These are phyloP conservation scores for Pygoscelis adeliae DNA, from an alignment of 2,113 vertebrate species.

Conservation along the genomic window DNA sequence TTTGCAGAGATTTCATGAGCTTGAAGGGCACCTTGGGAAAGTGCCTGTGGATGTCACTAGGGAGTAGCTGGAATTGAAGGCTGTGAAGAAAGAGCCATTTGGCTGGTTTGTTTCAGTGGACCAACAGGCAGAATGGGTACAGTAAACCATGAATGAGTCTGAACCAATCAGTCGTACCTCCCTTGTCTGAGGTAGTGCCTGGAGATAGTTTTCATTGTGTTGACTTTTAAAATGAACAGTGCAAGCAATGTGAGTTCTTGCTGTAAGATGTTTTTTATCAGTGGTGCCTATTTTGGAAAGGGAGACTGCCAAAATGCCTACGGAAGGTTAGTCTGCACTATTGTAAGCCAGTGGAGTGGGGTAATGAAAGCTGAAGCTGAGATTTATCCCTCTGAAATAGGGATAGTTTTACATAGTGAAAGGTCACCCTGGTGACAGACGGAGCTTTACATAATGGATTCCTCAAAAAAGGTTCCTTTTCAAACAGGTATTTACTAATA, in stretches of 20 bases:
- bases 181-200: background rate
- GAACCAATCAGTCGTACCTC: background rate
- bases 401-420: background rate
- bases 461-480: background rate
- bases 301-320: background rate
- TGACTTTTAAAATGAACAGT: background rate
- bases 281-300: background rate
- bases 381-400: background rate
- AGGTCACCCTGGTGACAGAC: background rate
- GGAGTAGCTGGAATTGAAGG: background rate
- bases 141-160: background rate
- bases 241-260: background rate
- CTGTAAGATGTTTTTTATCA: background rate
- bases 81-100: background rate
- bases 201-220: background rate
- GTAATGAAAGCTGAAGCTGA: background rate
- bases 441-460: background rate
- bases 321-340: background rate
- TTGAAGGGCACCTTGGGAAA: background rate
- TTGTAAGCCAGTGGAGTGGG: background rate
- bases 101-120: background rate
- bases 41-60: background rate
- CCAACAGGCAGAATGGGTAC: background rate
- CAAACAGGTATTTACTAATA: background rate
- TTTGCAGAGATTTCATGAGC: background rate